A percentile compares a stretch with the other conserved stretches of the same genome.
phyloP scores from a whole-genome alignment of 2,113 vertebrate species.

The Rattus norvegicus region DNA sequence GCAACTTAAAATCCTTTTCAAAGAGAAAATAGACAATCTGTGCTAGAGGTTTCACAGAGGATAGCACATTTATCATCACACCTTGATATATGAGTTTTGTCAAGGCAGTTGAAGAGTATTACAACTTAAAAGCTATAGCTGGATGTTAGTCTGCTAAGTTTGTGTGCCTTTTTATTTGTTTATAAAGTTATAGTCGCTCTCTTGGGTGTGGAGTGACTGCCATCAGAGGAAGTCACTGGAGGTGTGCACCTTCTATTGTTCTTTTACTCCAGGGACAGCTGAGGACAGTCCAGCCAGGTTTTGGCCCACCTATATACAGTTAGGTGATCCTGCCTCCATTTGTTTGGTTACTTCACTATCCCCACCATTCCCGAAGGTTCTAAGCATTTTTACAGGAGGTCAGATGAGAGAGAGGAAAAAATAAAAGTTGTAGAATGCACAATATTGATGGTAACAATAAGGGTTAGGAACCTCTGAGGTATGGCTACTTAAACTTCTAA shows the following conservation, averaged over 20 bases:
- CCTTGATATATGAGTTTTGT: background rate
- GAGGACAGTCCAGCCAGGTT: background rate
- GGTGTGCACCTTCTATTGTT: background rate
- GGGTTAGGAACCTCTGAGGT: background rate
- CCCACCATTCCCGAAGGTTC: background rate
- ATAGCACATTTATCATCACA: constrained; percentile 25
- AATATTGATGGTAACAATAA: background rate
- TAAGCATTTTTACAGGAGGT: background rate
- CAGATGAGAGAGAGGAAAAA: background rate
- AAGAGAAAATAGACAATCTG: background rate
- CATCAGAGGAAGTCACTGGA: background rate
- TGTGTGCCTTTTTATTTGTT: constrained; percentile 4
- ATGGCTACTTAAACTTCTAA: constrained; percentile 49
- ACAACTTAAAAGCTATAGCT: constrained; percentile 39
- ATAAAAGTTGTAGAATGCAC: background rate
- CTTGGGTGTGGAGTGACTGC: background rate
- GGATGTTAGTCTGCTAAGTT: background rate
- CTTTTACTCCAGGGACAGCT: background rate
- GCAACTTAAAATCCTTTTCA: background rate
- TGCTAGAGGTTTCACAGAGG: background rate
- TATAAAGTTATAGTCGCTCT: constrained; percentile 18
- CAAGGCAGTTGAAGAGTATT: background rate
- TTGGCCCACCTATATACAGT: background rate
- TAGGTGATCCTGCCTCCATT: background rate
- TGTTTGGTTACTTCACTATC: background rate